phyloP scores from a whole-genome alignment of 2,113 vertebrate species.

The Erpornis zantholeuca region DNA sequence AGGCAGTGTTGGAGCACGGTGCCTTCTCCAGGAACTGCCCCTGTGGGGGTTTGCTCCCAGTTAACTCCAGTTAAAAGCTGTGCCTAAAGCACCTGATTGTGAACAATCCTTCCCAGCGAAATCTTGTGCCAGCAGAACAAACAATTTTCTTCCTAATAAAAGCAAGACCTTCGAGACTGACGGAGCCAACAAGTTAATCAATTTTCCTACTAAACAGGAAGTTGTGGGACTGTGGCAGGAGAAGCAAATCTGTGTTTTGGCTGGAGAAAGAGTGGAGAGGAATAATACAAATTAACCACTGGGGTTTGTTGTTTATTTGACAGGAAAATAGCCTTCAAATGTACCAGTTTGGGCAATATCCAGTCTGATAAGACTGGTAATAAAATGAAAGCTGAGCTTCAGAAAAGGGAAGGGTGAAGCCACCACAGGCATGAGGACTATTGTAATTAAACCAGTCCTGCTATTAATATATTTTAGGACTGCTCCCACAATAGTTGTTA shows the following conservation, averaged over 20 bases:
- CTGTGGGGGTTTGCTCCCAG: not conserved
- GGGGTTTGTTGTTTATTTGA: not conserved
- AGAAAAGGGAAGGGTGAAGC: not conserved
- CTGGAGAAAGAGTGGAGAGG: not conserved
- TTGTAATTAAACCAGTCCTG: not conserved
- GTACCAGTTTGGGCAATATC: not conserved
- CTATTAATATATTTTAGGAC: not conserved
- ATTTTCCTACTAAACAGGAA: constrained; percentile 64
- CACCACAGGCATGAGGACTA: not conserved
- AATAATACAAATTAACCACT: constrained; percentile 17
- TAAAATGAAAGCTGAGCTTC: not conserved
- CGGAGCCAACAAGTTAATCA: constrained; percentile 50
- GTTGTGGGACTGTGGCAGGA: constrained; percentile 5
- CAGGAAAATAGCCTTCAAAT: constrained; percentile 22
- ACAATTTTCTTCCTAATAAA: constrained; percentile 52
- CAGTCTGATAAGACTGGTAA: not conserved
- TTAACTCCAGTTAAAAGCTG: not conserved
- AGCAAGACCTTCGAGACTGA: not conserved
- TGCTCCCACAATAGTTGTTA: not conserved
- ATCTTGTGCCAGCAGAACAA: constrained; percentile 28
- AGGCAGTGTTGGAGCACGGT: accelerated
- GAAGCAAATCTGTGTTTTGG: constrained; percentile 35
- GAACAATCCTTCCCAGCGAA: not conserved
- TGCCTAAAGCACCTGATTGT: constrained; percentile 39
- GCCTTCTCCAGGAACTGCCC: not conserved